These are phyloP conservation scores for Aurelia sp. DNA, from an alignment of 30 jellyfish, hydroid and myxozoan species.

Conservation along the genomic window DNA sequence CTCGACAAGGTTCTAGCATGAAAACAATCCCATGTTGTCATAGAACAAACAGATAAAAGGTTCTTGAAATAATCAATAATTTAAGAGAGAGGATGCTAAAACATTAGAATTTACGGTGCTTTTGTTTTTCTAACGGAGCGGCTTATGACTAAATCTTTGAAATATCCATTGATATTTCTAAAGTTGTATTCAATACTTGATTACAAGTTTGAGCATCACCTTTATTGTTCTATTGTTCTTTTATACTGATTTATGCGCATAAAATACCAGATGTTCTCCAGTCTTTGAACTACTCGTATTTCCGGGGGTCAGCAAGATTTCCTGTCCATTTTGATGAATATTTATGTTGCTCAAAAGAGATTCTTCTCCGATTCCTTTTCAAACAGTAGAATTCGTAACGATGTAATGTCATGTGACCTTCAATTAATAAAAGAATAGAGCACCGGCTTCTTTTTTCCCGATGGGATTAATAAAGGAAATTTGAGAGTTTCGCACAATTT, in stretches of 20 bases:
- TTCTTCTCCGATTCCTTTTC: too few species aligned
- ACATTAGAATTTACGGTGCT: conserved; percentile 42
- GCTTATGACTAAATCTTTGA: conserved; percentile 34
- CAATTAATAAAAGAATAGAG: too few species aligned
- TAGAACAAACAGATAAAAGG: conserved; percentile 19
- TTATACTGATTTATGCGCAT: conserved; percentile 44
- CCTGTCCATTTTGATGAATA: background rate
- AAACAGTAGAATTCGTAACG: too few species aligned
- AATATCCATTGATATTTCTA: conserved; percentile 32
- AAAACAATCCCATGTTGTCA: conserved; percentile 8
- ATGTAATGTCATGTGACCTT: too few species aligned
- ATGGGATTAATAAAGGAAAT: too few species aligned
- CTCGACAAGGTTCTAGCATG: background rate
- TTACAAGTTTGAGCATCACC: conserved; percentile 32
- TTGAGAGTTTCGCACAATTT: too few species aligned
- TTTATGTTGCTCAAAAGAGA: background rate
- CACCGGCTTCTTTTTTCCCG: too few species aligned
- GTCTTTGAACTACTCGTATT: background rate
- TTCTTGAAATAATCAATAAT: conserved; percentile 23
- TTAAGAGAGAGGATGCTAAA: conserved; percentile 46
- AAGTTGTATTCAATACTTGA: conserved; percentile 38
- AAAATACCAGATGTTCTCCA: conserved; percentile 50
- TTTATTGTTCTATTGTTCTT: conserved; percentile 39
- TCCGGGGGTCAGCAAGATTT: conserved; percentile 40
- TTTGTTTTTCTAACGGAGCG: conserved; percentile 53